phyloP scores from a whole-genome alignment of 2,113 vertebrate species.

The Ochotona curzoniae region DNA sequence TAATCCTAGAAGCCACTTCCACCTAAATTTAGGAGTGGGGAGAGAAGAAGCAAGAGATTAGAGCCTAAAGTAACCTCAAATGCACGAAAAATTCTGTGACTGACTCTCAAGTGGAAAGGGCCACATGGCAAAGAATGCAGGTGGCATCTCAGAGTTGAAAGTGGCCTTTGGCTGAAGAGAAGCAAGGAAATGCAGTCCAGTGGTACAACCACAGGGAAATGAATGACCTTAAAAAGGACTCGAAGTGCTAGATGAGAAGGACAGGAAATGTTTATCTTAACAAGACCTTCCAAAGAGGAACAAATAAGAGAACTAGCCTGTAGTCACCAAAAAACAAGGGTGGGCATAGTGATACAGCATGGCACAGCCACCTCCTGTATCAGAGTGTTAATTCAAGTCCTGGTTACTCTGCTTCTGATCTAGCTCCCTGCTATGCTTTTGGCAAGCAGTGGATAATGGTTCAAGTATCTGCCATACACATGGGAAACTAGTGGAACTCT shows the following conservation, averaged over 20 bases:
- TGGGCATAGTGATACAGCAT: too few species aligned
- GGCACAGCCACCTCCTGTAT: too few species aligned
- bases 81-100: neutral
- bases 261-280: neutral
- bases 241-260: neutral
- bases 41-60: neutral
- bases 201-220: neutral
- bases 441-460: too few species aligned
- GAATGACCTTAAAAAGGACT: neutral
- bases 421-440: too few species aligned
- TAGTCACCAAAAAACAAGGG: neutral
- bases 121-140: neutral
- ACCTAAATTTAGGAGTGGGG: neutral
- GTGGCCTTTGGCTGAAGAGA: neutral
- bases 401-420: too few species aligned
- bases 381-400: too few species aligned
- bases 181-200: neutral
- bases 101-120: neutral
- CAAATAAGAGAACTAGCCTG: neutral
- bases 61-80: neutral
- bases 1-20: neutral
- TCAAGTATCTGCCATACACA: too few species aligned
- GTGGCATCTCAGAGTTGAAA: neutral
- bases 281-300: neutral
- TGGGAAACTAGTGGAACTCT: too few species aligned